phyloP scores from a whole-genome alignment of 30 jellyfish, hydroid and myxozoan species.

The Turritopsis rubra region DNA sequence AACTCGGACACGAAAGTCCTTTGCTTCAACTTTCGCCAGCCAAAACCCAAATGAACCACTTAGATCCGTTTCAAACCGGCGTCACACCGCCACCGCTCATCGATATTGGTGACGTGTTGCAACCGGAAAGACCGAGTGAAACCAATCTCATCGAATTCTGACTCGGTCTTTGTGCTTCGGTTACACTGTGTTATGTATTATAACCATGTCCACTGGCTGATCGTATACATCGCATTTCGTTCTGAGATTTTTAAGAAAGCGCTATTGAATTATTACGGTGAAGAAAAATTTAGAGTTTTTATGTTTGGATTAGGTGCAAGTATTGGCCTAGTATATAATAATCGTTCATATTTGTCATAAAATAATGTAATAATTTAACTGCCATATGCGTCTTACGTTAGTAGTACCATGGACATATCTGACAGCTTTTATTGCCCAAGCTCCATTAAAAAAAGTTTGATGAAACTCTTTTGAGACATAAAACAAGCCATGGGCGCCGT shows the following conservation, averaged over 20 bases:
- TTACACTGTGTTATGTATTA: background rate
- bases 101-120: slow-evolving; percentile 36
- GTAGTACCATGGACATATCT: no score
- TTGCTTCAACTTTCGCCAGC: background rate
- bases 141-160: slow-evolving; percentile 18
- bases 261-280: background rate
- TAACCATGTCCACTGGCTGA: background rate
- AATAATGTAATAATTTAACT: no score
- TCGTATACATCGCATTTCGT: no score
- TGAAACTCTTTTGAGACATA: no score
- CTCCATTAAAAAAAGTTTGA: no score
- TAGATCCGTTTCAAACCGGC: slow-evolving; percentile 78
- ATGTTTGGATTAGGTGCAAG: no score
- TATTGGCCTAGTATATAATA: no score
- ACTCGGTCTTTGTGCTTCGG: background rate
- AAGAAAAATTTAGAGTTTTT: background rate
- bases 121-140: slow-evolving; percentile 55
- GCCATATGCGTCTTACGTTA: no score
- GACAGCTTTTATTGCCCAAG: no score
- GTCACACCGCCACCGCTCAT: slow-evolving; percentile 64
- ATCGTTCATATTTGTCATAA: no score
- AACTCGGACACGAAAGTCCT: slow-evolving; percentile 1
- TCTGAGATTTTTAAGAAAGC: background rate
- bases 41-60: background rate
- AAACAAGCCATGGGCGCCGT: no score